A percentile compares a stretch with the other conserved stretches of the same genome.
These are phyloP conservation scores for Caradrina clavipalpis DNA, from an alignment of 2,888 invertebrate species.

Conservation along the genomic window DNA sequence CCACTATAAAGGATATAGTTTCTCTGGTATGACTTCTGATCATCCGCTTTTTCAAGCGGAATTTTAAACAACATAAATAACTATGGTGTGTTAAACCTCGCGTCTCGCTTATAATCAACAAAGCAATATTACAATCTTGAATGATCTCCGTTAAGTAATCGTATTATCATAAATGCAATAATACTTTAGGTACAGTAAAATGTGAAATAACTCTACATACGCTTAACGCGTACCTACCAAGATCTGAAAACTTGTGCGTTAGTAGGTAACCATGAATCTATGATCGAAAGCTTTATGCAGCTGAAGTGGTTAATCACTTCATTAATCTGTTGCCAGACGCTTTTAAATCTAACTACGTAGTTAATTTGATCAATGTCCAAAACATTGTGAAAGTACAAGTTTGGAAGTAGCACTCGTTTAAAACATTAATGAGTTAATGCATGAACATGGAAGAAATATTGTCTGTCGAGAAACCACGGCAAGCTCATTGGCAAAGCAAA, in stretches of 20 bases:
- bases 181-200: slow-evolving; percentile 35
- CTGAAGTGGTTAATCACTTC: slow-evolving; percentile 16
- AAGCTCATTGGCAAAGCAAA: slow-evolving; percentile 62
- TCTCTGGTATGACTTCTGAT: slow-evolving; percentile 1
- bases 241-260: slow-evolving; percentile 57
- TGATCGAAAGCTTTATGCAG: slow-evolving; percentile 29
- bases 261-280: slow-evolving; percentile 50
- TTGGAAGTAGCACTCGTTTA: slow-evolving; percentile 30
- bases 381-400: slow-evolving; percentile 23
- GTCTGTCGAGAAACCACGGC: slow-evolving; percentile 49
- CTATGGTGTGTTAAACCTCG: slow-evolving; percentile 9
- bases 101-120: slow-evolving; percentile 13
- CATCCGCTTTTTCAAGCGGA: neutral
- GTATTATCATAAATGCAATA: slow-evolving; percentile 44
- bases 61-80: slow-evolving; percentile 18
- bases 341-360: slow-evolving; percentile 22
- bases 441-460: slow-evolving; percentile 26
- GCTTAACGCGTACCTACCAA: slow-evolving; percentile 47
- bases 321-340: slow-evolving; percentile 17
- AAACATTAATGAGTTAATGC: slow-evolving; percentile 9
- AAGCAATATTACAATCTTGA: slow-evolving; percentile 26
- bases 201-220: slow-evolving; percentile 35
- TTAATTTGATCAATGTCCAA: slow-evolving; percentile 31
- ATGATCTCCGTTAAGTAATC: slow-evolving; percentile 6
- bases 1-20: neutral